Base-by-base conservation (phyloP, 2,888 invertebrate genomes). In the Artemia sinica region DNA sequence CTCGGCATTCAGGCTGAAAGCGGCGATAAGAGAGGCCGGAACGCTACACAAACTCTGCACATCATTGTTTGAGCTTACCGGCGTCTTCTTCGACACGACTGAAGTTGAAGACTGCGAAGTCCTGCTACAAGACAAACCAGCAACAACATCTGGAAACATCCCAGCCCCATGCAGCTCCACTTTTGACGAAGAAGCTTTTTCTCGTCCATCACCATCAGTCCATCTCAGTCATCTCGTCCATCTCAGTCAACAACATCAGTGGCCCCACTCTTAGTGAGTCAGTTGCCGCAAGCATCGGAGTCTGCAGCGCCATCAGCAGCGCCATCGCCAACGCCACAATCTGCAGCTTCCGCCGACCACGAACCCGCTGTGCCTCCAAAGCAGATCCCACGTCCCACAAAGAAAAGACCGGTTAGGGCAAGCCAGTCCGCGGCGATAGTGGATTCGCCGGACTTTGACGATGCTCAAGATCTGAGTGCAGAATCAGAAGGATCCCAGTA, bases 181-280 rank as follows among this genome's bases (percentile, higher is more conserved):
- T 58, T 58, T 58, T 8, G 8, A 58, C 58, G 58, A 58, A 4
- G 58, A 58, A 58, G 58, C 58, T 58, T 58, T 58, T 58, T 4
- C 58, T 58, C 58, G 6, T 58, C 58, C 58, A 7, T 4, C 58
- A 58, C 6, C 58, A 7, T 8, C 52, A 58, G 58, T 8, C 5
- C 13, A 7, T 14, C n/a, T n/a, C n/a, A n/a, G n/a, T n/a, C n/a
- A n/a, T n/a, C 8, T 4, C 7, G 58, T 58, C 58, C 52, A 52
- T 52, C 52, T 52, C 52, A n/a, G 52, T 52, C 52, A 52, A 52
- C 52, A 52, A 52, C 52, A 52, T 52, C 52, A 52, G 52, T 52
- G 52, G 52, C 52, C 52, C 52, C 52, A 52, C 52, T 52, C 52
- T 12, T 52, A 52, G 18, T 18, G 18, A 18, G 18, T 18, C 18